These are phyloP conservation scores for Agraylea sexmaculata DNA, from an alignment of 1,140 invertebrate species.

Conservation along the genomic window DNA sequence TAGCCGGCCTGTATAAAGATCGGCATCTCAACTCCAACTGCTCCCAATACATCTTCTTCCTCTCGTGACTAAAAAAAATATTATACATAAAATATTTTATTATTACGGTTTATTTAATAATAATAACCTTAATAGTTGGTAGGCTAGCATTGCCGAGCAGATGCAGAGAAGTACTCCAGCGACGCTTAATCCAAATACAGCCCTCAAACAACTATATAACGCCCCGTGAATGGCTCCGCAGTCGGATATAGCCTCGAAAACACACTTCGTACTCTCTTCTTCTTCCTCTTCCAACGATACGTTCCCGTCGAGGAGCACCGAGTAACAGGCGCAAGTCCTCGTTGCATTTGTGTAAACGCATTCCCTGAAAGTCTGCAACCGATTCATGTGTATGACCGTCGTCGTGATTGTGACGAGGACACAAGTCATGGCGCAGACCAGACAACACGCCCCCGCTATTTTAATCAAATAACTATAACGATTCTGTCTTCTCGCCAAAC, in stretches of 20 bases:
- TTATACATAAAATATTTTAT: slow-evolving; percentile 9
- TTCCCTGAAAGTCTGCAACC: slow-evolving; percentile 69
- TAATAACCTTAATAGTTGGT: slow-evolving; percentile 63
- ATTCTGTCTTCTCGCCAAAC: slow-evolving; percentile 68
- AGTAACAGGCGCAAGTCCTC: slow-evolving; percentile 65
- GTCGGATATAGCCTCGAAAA: slow-evolving; percentile 73
- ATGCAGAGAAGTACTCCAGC: slow-evolving; percentile 81
- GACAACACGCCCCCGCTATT: slow-evolving; percentile 69
- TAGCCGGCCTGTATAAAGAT: slow-evolving; percentile 55
- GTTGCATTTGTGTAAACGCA: slow-evolving; percentile 73
- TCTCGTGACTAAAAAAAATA: slow-evolving; percentile 58
- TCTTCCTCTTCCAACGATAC: slow-evolving; percentile 45
- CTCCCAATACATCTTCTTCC: slow-evolving; percentile 90
- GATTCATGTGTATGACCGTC: slow-evolving; percentile 86
- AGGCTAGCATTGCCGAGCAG: slow-evolving; percentile 83
- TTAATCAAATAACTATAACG: slow-evolving; percentile 82
- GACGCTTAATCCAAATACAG: slow-evolving; percentile 79
- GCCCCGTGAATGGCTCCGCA: slow-evolving; percentile 80
- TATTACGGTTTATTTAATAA: background rate
- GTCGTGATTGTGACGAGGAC: slow-evolving; percentile 83
- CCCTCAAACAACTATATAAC: slow-evolving; percentile 72
- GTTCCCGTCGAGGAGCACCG: slow-evolving; percentile 47
- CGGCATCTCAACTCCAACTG: slow-evolving; percentile 73
- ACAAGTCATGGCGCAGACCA: slow-evolving; percentile 72
- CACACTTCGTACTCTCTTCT: slow-evolving; percentile 43